Evolutionary conservation across 2,113 vertebrate genomes (phyloP).

Genomic region (Rousettus leschenaultii): DNA sequence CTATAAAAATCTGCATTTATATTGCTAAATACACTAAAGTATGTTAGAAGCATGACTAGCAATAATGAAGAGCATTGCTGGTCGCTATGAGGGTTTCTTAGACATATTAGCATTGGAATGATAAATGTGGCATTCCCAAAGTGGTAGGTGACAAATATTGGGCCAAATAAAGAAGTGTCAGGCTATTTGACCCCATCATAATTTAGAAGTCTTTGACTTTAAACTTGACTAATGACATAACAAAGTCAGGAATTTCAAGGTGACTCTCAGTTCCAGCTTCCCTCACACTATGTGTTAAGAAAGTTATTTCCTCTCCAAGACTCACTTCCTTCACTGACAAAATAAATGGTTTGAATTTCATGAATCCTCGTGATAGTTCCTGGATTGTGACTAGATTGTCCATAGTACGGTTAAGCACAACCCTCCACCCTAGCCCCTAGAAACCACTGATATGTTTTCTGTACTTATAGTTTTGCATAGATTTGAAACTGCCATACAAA

Average conservation of each 20-base stretch:
- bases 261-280: neutral
- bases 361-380: neutral
- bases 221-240: neutral
- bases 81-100: neutral
- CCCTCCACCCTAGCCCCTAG: neutral
- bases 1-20: conserved; percentile 36
- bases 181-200: neutral
- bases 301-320: neutral
- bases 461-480: neutral
- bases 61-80: neutral
- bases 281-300: neutral
- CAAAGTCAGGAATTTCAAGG: neutral
- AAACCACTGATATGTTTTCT: neutral
- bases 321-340: neutral
- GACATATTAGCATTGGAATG: neutral
- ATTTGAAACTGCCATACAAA: neutral
- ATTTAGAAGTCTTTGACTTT: neutral
- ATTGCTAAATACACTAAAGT: conserved; percentile 12
- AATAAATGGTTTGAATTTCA: neutral
- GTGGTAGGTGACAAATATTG: neutral
- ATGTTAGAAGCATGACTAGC: neutral
- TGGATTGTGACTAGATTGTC: neutral
- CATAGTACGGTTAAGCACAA: neutral
- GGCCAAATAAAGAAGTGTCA: neutral
- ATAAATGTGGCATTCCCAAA: neutral